phyloP scores from a whole-genome alignment of 2,888 invertebrate genomes.

The Acanthosepion lycidas region DNA sequence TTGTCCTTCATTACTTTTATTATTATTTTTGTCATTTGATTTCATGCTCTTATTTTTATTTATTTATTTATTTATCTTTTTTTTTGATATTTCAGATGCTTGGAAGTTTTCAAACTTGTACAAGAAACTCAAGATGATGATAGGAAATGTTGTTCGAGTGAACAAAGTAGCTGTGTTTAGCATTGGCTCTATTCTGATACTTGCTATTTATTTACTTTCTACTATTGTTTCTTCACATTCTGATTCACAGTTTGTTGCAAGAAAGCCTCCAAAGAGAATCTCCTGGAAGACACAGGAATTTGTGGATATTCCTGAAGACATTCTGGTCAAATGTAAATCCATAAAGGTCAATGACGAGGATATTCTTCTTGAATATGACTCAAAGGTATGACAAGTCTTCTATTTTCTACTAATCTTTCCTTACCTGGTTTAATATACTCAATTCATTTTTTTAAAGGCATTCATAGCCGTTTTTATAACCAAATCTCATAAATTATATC shows the following conservation, averaged over 20 bases:
- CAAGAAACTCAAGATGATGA: not conserved
- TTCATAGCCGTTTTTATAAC: no score
- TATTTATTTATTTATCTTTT: no score
- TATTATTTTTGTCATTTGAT: not conserved
- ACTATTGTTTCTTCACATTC: not conserved
- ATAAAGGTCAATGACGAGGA: not conserved
- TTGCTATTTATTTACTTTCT: not conserved
- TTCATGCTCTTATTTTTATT: not conserved
- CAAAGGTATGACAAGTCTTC: not conserved
- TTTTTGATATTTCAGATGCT: slow-evolving; percentile 39
- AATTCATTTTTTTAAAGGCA: no score
- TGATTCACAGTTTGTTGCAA: not conserved
- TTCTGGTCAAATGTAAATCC: not conserved
- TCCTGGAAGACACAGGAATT: not conserved
- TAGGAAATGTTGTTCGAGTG: slow-evolving; percentile 24
- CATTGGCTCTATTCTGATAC: not conserved
- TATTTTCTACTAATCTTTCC: not conserved
- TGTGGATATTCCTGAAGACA: not conserved
- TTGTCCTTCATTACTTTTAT: no score
- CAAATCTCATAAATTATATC: no score
- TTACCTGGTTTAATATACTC: no score
- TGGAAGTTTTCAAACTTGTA: not conserved
- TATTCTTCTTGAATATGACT: not conserved
- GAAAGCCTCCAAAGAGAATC: not conserved
- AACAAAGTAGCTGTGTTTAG: not conserved